Evolutionary conservation across 2,888 invertebrate species (phyloP).

Genomic region (Choristoneura rosaceana): DNA sequence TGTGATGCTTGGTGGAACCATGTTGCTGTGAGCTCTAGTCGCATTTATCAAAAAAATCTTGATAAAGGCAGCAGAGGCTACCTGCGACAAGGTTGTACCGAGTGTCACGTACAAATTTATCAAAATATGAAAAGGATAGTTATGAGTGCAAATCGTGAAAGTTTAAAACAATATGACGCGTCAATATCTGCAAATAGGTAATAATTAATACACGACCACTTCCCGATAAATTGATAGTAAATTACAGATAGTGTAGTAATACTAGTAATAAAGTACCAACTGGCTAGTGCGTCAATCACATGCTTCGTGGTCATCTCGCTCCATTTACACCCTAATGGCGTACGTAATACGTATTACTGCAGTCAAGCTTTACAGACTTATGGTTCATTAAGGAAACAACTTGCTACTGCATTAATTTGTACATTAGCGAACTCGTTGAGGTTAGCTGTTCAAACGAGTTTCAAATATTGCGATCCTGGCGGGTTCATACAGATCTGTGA

Average conservation of each 20-base stretch:
- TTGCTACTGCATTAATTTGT: neutral
- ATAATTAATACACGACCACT: too few species aligned
- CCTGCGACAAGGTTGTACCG: too few species aligned
- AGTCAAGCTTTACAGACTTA: slow-evolving; percentile 56
- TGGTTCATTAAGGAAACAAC: slow-evolving; percentile 9
- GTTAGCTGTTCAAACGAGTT: neutral
- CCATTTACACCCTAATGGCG: slow-evolving; percentile 64
- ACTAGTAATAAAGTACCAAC: neutral
- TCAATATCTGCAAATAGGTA: too few species aligned
- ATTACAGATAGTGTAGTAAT: neutral
- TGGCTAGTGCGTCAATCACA: slow-evolving; percentile 10
- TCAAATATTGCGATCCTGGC: neutral
- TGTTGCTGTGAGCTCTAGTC: too few species aligned
- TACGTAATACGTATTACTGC: slow-evolving; percentile 64
- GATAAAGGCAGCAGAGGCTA: too few species aligned
- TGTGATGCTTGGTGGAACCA: too few species aligned
- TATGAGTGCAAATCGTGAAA: too few species aligned
- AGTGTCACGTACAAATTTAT: too few species aligned
- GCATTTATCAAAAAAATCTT: too few species aligned
- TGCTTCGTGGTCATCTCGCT: slow-evolving; percentile 53
- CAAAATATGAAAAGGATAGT: too few species aligned
- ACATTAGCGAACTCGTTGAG: neutral
- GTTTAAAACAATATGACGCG: too few species aligned
- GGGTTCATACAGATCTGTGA: neutral
- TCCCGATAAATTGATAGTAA: too few species aligned